Conservation (phyloP, 2,797 vertebrate genomes). For the Neoniphon sammara region DNA sequence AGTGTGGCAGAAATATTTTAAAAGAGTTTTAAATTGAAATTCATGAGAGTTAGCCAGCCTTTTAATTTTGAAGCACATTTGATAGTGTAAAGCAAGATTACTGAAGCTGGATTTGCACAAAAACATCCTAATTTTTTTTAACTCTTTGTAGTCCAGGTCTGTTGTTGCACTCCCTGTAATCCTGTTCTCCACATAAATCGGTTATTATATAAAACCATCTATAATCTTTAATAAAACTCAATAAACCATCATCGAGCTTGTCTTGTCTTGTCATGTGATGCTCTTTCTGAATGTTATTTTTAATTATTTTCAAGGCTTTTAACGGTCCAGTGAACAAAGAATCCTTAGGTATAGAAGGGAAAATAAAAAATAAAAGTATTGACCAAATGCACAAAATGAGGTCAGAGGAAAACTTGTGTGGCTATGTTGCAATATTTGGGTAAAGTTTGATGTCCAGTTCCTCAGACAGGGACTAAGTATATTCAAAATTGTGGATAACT, state of each 20-base stretch:
- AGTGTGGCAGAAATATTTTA: background rate
- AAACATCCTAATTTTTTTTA: too few relatives aligned
- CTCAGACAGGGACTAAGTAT: too few relatives aligned
- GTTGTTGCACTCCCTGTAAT: constrained; percentile 7
- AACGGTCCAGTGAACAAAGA: too few relatives aligned
- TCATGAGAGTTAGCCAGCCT: background rate
- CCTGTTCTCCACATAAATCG: background rate
- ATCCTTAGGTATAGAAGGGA: too few relatives aligned
- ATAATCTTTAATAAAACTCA: background rate
- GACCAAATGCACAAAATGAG: too few relatives aligned
- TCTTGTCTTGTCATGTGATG: constrained; percentile 22
- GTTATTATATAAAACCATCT: background rate
- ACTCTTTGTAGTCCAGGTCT: constrained; percentile 11
- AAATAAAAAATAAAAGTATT: too few relatives aligned
- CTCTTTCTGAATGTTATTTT: too few relatives aligned
- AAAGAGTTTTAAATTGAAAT: background rate
- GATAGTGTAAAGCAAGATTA: background rate
- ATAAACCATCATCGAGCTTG: background rate
- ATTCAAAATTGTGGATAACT: too few relatives aligned
- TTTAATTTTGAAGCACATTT: background rate
- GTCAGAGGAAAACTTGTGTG: too few relatives aligned
- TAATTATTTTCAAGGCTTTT: too few relatives aligned
- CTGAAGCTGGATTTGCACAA: background rate
- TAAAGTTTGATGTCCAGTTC: too few relatives aligned
- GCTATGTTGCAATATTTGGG: too few relatives aligned